Evolutionary conservation across 2,797 vertebrate species (phyloP).

Genomic region (Helarctos malayanus): DNA sequence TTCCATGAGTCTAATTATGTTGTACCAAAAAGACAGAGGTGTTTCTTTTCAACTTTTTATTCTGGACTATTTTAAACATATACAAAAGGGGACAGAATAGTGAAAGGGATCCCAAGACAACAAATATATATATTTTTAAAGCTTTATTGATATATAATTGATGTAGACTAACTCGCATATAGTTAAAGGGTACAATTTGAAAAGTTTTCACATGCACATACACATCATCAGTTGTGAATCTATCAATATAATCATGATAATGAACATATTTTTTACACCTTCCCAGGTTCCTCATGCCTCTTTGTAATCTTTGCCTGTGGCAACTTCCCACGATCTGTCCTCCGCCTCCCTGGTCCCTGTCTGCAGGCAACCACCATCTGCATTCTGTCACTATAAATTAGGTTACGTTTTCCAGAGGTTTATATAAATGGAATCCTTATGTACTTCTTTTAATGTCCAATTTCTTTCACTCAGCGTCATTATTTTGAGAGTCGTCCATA

Average conservation of each 20-base stretch:
- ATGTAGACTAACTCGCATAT: not conserved
- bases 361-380: not conserved
- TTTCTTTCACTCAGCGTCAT: not conserved
- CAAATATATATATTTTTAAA: not conserved
- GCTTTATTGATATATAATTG: not conserved
- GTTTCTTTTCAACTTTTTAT: constrained; percentile 37
- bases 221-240: not conserved
- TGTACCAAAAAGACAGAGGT: not conserved
- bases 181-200: not conserved
- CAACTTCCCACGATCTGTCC: not conserved
- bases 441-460: not conserved
- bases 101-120: not conserved
- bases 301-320: not conserved
- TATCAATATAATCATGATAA: not conserved
- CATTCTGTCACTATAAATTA: not conserved
- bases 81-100: not conserved
- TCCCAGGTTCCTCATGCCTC: not conserved
- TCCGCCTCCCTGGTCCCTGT: not conserved
- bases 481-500: not conserved
- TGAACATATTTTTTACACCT: not conserved
- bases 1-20: not conserved
- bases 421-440: not conserved
- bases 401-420: not conserved
- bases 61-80: constrained; percentile 34
- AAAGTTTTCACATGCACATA: not conserved